Evolutionary conservation across 2,888 invertebrate genomes (phyloP).

Genomic region (Plagodis dolabraria): DNA sequence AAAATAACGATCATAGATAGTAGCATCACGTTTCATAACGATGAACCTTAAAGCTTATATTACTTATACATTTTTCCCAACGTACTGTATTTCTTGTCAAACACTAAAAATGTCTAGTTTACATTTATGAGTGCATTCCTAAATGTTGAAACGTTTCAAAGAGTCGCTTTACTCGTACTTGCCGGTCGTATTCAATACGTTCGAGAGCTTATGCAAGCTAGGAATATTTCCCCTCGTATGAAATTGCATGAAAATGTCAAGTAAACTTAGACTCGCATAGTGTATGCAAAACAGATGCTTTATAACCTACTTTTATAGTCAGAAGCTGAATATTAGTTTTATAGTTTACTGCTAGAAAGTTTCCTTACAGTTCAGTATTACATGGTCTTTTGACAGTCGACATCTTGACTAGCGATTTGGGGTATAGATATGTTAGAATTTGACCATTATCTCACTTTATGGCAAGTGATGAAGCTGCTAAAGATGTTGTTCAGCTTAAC

Average conservation of each 20-base stretch:
- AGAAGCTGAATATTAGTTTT: no score
- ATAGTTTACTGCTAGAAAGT: no score
- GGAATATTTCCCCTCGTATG: conserved; percentile 8
- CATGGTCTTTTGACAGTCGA: no score
- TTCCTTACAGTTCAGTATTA: no score
- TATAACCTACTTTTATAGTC: not conserved
- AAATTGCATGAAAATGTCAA: conserved; percentile 12
- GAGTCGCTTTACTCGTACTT: conserved; percentile 8
- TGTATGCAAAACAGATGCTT: conserved; percentile 5
- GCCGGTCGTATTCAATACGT: conserved; percentile 10
- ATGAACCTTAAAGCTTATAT: not conserved
- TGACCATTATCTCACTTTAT: no score
- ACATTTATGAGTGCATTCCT: conserved; percentile 3
- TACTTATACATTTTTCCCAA: not conserved
- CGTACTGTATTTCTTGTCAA: conserved; percentile 4
- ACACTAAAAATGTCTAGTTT: not conserved
- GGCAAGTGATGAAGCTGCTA: no score
- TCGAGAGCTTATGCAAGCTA: conserved; percentile 9
- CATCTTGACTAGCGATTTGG: no score
- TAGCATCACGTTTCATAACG: not conserved
- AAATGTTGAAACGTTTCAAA: conserved; percentile 4
- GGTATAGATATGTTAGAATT: no score
- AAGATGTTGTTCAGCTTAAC: no score
- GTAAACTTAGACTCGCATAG: conserved; percentile 6
- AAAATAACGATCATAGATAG: not conserved